phyloP scores from a whole-genome alignment of 2,797 vertebrate species.

The Toxotes lorentzi region DNA sequence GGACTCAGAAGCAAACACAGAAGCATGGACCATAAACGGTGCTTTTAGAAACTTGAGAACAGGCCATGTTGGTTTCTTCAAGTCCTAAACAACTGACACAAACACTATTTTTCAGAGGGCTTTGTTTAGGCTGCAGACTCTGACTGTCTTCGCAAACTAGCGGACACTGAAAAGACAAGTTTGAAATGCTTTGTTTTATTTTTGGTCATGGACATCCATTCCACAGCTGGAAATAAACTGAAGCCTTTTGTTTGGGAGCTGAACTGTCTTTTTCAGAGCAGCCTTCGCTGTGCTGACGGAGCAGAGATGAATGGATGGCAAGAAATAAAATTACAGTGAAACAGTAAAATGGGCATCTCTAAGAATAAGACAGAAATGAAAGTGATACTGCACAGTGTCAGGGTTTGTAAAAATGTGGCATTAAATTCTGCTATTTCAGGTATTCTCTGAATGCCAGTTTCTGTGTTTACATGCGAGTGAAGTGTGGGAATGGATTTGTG shows the following conservation, averaged over 20 bases:
- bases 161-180: conserved; percentile 42
- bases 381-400: not conserved
- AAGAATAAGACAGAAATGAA: not conserved
- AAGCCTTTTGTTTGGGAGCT: conserved; percentile 23
- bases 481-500: not conserved
- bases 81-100: conserved; percentile 62
- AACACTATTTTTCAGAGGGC: conserved; percentile 49
- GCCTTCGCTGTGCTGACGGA: not conserved
- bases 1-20: conserved; percentile 53
- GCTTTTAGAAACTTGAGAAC: conserved; percentile 62
- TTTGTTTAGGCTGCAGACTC: conserved; percentile 54
- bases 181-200: conserved; percentile 41
- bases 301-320: not conserved
- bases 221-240: conserved; percentile 34
- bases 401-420: not conserved
- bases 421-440: not conserved
- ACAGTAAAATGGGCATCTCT: not conserved
- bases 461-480: not conserved
- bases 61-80: conserved; percentile 49
- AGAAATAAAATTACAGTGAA: not conserved
- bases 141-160: conserved; percentile 31
- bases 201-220: conserved; percentile 9
- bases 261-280: conserved; percentile 16
- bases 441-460: not conserved
- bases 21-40: conserved; percentile 55